These are phyloP conservation scores for Holcopasites calliopsidis DNA, from an alignment of 1,140 invertebrate genomes.

Conservation along the genomic window DNA sequence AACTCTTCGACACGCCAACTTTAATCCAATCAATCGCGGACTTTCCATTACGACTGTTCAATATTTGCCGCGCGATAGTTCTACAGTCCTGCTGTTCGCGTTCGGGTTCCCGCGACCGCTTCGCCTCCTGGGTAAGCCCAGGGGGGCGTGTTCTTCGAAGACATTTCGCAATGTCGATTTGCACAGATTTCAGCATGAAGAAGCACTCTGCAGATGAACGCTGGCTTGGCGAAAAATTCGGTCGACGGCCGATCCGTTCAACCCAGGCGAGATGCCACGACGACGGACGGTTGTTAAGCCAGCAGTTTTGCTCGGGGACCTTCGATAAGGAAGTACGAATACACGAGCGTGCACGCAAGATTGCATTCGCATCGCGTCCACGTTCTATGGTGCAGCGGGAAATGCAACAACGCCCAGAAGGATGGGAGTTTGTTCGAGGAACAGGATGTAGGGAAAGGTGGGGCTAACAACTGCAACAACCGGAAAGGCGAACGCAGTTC, in stretches of 20 bases:
- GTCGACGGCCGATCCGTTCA: conserved; percentile 8
- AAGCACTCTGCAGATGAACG: background rate
- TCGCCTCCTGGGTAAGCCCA: no score
- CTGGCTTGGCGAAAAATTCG: conserved; percentile 41
- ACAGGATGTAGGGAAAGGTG: conserved; percentile 25
- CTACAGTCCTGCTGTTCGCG: background rate
- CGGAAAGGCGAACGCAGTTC: conserved; percentile 26
- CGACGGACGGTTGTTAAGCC: background rate
- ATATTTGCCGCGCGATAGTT: conserved; percentile 34
- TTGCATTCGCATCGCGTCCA: no score
- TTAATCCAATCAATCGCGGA: conserved; percentile 37
- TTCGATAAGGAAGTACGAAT: conserved; percentile 64
- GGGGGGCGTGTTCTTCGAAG: background rate
- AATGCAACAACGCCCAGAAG: no score
- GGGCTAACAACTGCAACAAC: conserved; percentile 30
- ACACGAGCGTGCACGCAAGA: conserved; percentile 47
- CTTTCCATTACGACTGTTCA: conserved; percentile 26
- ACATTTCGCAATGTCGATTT: background rate
- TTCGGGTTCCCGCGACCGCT: background rate
- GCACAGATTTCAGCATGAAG: background rate
- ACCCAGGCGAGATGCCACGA: background rate
- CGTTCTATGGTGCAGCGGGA: background rate
- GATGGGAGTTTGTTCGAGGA: conserved; percentile 8
- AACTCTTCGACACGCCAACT: conserved; percentile 30
- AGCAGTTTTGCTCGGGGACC: conserved; percentile 27